These are phyloP conservation scores for Cyprinus carpio DNA, from an alignment of 2,113 vertebrate genomes.

Conservation along the genomic window DNA sequence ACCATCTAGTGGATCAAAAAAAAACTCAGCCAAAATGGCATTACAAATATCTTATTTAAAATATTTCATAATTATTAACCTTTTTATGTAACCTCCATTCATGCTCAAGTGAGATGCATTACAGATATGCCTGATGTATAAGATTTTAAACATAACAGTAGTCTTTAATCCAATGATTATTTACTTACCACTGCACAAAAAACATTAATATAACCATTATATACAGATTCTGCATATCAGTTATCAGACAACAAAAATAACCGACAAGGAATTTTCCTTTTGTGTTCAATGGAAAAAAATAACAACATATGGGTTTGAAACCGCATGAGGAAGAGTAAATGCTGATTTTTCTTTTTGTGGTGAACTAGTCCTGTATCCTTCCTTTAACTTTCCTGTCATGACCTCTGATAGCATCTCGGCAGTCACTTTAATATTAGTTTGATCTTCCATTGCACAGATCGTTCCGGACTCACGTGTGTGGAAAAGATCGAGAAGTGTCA, in stretches of 20 bases:
- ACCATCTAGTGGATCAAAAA: not conserved
- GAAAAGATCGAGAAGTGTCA: slow-evolving; percentile 91
- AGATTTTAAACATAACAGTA: not conserved
- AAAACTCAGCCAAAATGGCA: not conserved
- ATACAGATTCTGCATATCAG: not conserved
- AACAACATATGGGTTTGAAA: not conserved
- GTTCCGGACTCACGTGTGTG: slow-evolving; percentile 84
- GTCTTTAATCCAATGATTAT: not conserved
- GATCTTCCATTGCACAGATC: slow-evolving; percentile 65
- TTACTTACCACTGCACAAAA: not conserved
- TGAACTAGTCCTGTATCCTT: too few species aligned
- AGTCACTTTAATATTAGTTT: not conserved
- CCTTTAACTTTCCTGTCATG: not conserved
- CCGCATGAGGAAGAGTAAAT: too few species aligned
- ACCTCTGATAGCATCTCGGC: not conserved
- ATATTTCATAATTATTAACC: not conserved
- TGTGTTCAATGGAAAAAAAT: not conserved
- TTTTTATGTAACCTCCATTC: not conserved
- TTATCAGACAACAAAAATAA: not conserved
- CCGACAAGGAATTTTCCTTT: not conserved
- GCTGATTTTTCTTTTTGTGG: too few species aligned
- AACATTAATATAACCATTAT: not conserved
- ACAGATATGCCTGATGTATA: not conserved
- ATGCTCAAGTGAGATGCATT: not conserved
- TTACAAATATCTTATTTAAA: not conserved